phyloP scores from a whole-genome alignment of 1,140 invertebrate genomes.

The Drosophila elegans region DNA sequence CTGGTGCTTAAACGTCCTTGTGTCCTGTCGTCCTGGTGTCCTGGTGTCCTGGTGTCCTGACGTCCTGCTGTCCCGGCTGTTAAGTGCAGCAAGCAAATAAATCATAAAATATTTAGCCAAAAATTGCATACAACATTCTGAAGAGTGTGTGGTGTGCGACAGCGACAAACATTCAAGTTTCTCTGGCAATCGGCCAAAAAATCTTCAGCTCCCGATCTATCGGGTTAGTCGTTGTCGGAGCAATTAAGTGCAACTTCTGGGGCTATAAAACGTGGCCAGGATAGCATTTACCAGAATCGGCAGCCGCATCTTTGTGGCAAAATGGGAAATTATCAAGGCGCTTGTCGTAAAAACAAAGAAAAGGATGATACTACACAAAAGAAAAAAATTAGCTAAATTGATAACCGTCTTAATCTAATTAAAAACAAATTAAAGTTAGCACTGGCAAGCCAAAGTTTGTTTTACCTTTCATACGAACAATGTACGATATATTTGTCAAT shows the following conservation, averaged over 20 bases:
- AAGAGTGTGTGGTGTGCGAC: conserved; percentile 8
- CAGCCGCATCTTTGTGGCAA: conserved; percentile 33
- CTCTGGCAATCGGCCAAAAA: conserved; percentile 21
- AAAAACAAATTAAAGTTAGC: too few relatives aligned
- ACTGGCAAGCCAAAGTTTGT: too few relatives aligned
- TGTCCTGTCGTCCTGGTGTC: conserved; percentile 7
- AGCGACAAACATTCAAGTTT: conserved; percentile 18
- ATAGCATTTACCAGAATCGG: background rate
- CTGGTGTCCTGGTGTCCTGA: conserved; percentile 1
- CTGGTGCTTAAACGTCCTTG: background rate
- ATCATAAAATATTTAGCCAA: conserved; percentile 63
- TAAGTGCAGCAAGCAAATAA: conserved; percentile 63
- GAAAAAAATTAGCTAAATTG: too few relatives aligned
- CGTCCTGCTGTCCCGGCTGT: conserved; percentile 40
- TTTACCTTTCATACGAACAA: too few relatives aligned
- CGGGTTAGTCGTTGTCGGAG: conserved; percentile 6
- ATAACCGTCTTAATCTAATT: too few relatives aligned
- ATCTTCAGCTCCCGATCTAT: conserved; percentile 10
- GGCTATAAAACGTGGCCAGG: conserved; percentile 18
- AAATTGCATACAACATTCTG: conserved; percentile 49
- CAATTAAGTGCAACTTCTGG: conserved; percentile 28
- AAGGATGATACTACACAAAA: too few relatives aligned
- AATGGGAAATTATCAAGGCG: conserved; percentile 25
- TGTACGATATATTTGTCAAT: too few relatives aligned
- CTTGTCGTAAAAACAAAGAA: conserved; percentile 12